Evolutionary conservation across 1,140 invertebrate genomes (phyloP).

Genomic region (Dendroctonus ponderosae): DNA sequence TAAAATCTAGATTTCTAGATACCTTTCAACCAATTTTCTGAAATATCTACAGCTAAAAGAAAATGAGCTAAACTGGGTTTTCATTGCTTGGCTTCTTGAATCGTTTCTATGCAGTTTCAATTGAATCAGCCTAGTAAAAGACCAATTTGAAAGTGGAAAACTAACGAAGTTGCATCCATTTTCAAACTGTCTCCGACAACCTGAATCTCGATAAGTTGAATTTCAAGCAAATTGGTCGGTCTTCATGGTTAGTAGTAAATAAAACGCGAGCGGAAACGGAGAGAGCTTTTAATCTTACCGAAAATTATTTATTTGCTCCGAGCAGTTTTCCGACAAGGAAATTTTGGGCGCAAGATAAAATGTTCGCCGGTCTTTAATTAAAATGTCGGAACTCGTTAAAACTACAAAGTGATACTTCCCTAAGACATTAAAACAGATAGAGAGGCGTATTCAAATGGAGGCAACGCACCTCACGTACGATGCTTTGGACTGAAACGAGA

Average conservation of each 20-base stretch:
- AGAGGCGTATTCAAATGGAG: constrained; percentile 5
- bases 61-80: no score
- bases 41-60: no score
- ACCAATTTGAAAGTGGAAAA: no score
- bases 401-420: constrained; percentile 17
- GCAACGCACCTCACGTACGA: constrained; percentile 20
- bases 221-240: no score
- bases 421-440: constrained; percentile 23
- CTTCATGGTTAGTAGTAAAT: not conserved
- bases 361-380: constrained; percentile 15
- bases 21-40: no score
- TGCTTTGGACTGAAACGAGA: constrained; percentile 13
- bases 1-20: no score
- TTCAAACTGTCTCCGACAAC: no score
- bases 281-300: constrained; percentile 1
- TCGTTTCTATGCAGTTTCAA: no score
- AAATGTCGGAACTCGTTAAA: constrained; percentile 17
- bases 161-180: no score
- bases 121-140: no score
- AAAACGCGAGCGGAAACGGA: constrained; percentile 3
- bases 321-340: constrained; percentile 1
- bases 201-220: no score
- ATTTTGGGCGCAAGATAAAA: constrained; percentile 9
- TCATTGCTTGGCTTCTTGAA: no score
- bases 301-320: constrained; percentile 11